Conservation (phyloP, 1,140 invertebrate species). For the Phortica variegata region DNA sequence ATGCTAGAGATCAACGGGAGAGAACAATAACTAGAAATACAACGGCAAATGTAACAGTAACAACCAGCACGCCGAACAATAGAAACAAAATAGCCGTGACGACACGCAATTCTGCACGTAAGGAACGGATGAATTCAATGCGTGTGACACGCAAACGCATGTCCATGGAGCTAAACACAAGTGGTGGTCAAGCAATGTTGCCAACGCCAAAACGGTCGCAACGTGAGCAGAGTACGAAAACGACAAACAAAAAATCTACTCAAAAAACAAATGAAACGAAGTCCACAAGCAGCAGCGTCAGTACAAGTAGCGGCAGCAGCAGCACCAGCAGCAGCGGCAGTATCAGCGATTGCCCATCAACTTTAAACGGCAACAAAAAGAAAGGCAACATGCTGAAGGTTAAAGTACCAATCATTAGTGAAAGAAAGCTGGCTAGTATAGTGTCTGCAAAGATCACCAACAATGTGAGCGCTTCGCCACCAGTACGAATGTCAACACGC, state of each 20-base stretch:
- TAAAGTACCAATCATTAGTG: too few species aligned
- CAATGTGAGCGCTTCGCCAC: too few species aligned
- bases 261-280: not conserved
- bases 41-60: too few species aligned
- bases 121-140: slow-evolving; percentile 16
- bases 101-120: slow-evolving; percentile 32
- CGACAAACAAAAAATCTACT: too few species aligned
- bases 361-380: too few species aligned
- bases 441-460: too few species aligned
- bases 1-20: not conserved
- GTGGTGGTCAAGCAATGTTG: slow-evolving; percentile 21
- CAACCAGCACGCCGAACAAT: slow-evolving; percentile 4
- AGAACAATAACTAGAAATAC: slow-evolving; percentile 11
- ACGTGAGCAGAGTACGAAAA: too few species aligned
- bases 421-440: too few species aligned
- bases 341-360: too few species aligned
- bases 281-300: not conserved
- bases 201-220: slow-evolving; percentile 35
- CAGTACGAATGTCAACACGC: too few species aligned
- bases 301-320: slow-evolving; percentile 1
- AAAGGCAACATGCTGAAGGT: too few species aligned
- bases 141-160: slow-evolving; percentile 38
- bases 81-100: slow-evolving; percentile 1
- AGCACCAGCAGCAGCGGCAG: slow-evolving; percentile 5
- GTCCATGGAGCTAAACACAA: slow-evolving; percentile 36